Evolutionary conservation across 1,140 invertebrate species (phyloP).

Genomic region (Pachypeltis micranthus): DNA sequence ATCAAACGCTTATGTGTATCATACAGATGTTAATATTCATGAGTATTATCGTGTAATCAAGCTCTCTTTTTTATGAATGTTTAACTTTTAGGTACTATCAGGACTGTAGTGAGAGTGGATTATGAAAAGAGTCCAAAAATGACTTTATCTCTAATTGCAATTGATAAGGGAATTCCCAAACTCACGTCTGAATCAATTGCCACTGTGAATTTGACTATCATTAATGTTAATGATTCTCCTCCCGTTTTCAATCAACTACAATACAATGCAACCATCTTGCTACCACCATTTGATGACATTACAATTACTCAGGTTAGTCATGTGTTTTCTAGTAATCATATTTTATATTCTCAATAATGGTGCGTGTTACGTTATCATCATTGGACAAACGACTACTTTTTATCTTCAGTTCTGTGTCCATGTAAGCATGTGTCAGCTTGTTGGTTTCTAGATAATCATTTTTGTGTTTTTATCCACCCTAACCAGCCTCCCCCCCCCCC

Average conservation of each 20-base stretch:
- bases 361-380: too few species aligned
- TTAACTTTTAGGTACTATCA: constrained; percentile 71
- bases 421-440: too few species aligned
- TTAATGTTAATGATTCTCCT: constrained; percentile 76
- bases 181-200: constrained; percentile 60
- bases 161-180: constrained; percentile 60
- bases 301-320: constrained; percentile 43
- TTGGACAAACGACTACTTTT: too few species aligned
- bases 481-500: too few species aligned
- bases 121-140: constrained; percentile 80
- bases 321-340: too few species aligned
- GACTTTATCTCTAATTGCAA: constrained; percentile 67
- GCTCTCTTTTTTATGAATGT: too few species aligned
- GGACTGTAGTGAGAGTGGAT: constrained; percentile 60
- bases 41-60: neutral
- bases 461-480: too few species aligned
- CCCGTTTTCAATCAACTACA: constrained; percentile 59
- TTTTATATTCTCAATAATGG: too few species aligned
- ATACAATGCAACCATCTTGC: constrained; percentile 65
- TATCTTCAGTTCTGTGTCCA: too few species aligned
- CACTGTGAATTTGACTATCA: constrained; percentile 78
- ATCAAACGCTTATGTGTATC: too few species aligned
- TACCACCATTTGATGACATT: constrained; percentile 67
- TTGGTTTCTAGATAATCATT: too few species aligned
- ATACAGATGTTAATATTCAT: neutral